Base-by-base conservation (phyloP, 2,888 invertebrate genomes). In the Coelopa pilipes region DNA sequence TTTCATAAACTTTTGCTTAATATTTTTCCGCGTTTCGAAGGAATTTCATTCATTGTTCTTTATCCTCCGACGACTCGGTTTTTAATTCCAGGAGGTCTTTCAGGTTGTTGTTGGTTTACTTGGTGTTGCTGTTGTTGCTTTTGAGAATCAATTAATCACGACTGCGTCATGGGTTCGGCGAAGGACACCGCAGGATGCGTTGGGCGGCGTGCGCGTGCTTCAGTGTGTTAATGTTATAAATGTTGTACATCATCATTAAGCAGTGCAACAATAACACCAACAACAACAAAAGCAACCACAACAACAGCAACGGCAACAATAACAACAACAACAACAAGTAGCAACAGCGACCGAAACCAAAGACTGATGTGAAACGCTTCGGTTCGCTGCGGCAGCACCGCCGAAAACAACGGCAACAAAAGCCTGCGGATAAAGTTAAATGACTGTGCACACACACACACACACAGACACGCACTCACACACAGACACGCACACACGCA, bases 231-330 rank as follows among this genome's bases (percentile, higher is more conserved):
- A 49, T 49, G 13, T 66, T 17, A 45, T 13, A 50, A 66, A 50
- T 66, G 66, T 66, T 50, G 50, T 66, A 53, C 66, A 66, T 66
- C 66, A 66, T 66, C 24, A 66, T 66, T 53, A 49, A 66, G 24
- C 63, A 57, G 57, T 65, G 46, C 57, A 19, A 46, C 24, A 62
- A 55, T 11, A 47, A 62, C 21, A 3, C 21, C 50, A 47, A 21
- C 46, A 47, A 19, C 13, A 57, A 71, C 71, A 63, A 53, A 11
- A 63, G 24, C 63, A 50, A 50, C 63, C 50, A 24, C 53, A 55
- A 12, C 63, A 63, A 63, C 45, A 59, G 24, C 12, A 19, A 1
- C 24, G 59, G 15, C 49, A 70, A 46, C 59, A 59, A 60, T 13
- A 24, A 49, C 60, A 70, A 19, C 49, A 57, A 34, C 34, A 34